phyloP scores from a whole-genome alignment of 2,888 invertebrate species.

The Watsonalla binaria region DNA sequence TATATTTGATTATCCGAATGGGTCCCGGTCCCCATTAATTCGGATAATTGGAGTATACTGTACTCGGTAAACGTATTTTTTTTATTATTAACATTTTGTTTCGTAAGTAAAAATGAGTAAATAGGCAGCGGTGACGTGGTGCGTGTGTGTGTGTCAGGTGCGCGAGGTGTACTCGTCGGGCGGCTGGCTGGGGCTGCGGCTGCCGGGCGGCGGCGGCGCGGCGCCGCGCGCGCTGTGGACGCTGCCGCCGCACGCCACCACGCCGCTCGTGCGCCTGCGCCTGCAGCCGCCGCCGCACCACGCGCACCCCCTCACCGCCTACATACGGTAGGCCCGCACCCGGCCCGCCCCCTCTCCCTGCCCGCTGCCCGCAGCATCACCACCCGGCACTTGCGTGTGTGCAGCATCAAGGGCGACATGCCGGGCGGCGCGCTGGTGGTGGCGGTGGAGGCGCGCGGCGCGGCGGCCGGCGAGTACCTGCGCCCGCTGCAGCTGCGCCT shows the following conservation, averaged over 20 bases:
- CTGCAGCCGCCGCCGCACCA: constrained; percentile 68
- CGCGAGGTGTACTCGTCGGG: constrained; percentile 92
- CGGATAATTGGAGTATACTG: no score
- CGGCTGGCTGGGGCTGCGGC: constrained; percentile 93
- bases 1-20: no score
- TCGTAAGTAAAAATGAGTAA: no score
- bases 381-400: neutral
- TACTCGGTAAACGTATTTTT: no score
- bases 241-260: constrained; percentile 92
- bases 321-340: constrained; percentile 29
- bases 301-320: constrained; percentile 72
- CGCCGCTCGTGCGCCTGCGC: constrained; percentile 91
- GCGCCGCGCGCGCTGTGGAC: constrained; percentile 90
- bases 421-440: constrained; percentile 59
- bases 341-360: constrained; percentile 4
- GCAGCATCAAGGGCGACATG: constrained; percentile 51
- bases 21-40: no score
- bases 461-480: constrained; percentile 50
- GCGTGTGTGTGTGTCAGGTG: constrained; percentile 69
- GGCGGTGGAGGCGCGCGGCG: constrained; percentile 56
- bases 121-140: neutral
- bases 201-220: constrained; percentile 88
- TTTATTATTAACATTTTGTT: no score
- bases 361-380: constrained; percentile 5
- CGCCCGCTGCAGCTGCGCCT: constrained; percentile 55